Evolutionary conservation across 2,113 vertebrate genomes (phyloP).

Genomic region (Forbesichthys papilliferus): DNA sequence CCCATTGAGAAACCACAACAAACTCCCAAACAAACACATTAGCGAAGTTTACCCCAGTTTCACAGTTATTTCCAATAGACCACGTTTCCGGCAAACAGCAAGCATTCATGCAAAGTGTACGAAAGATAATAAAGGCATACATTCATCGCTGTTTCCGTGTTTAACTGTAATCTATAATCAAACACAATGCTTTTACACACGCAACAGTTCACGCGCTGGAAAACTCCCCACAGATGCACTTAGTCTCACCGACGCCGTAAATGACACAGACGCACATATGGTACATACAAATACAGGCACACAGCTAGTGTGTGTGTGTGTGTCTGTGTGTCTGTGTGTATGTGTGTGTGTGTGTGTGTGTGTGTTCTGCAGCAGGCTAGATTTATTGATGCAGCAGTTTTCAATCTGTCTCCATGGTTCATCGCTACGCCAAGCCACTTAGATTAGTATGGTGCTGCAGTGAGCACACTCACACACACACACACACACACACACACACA

Average conservation of each 20-base stretch:
- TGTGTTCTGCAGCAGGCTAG: conserved; percentile 1
- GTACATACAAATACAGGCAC: not conserved
- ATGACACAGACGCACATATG: not conserved
- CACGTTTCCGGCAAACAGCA: no score
- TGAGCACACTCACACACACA: conserved; percentile 18
- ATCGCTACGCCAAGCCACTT: conserved; percentile 42
- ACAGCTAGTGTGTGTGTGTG: not conserved
- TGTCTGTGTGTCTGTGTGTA: conserved; percentile 1
- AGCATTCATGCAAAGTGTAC: no score
- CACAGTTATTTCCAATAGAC: no score
- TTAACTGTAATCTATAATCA: no score
- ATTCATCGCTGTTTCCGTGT: no score
- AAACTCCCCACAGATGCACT: no score
- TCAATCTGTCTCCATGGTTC: conserved; percentile 23
- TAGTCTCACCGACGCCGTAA: no score
- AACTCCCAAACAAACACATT: not conserved
- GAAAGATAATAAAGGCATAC: no score
- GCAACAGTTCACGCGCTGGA: no score
- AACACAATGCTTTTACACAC: no score
- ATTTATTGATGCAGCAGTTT: conserved; percentile 61
- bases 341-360: not conserved
- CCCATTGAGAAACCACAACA: not conserved
- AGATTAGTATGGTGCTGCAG: conserved; percentile 47
- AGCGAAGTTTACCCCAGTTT: not conserved
- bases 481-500: no score